These are phyloP conservation scores for Zeus faber DNA, from an alignment of 2,113 vertebrate genomes.

Conservation along the genomic window DNA sequence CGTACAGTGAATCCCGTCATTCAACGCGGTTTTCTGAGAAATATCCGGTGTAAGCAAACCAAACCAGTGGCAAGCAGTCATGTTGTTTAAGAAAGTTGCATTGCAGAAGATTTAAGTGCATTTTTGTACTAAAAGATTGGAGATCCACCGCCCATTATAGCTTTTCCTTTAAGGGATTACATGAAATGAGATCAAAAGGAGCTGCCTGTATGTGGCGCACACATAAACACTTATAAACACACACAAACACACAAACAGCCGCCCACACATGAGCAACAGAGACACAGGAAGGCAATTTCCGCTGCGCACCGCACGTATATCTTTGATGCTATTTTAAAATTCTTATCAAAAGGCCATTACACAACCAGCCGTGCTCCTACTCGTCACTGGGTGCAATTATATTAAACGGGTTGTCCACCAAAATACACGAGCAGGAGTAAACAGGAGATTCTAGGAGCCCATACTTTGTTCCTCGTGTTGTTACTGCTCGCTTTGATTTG, in stretches of 20 bases:
- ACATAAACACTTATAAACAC: background rate
- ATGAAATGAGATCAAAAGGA: slow-evolving; percentile 50
- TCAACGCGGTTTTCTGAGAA: too few relatives aligned
- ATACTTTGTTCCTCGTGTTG: too few relatives aligned
- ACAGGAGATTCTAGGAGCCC: too few relatives aligned
- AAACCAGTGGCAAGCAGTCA: background rate
- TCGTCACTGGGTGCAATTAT: too few relatives aligned
- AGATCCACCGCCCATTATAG: slow-evolving; percentile 16
- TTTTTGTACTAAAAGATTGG: slow-evolving; percentile 24
- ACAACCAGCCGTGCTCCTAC: too few relatives aligned
- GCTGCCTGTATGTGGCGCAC: slow-evolving; percentile 19
- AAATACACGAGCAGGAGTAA: too few relatives aligned
- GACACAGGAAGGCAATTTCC: slow-evolving; percentile 35
- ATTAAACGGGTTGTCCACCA: too few relatives aligned
- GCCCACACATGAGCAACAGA: slow-evolving; percentile 34
- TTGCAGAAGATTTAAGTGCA: slow-evolving; percentile 24
- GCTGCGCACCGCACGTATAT: too few relatives aligned
- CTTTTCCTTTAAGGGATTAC: slow-evolving; percentile 39
- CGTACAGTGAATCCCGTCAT: too few relatives aligned
- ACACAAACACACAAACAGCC: slow-evolving; percentile 30
- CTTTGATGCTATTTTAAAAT: slow-evolving; percentile 41
- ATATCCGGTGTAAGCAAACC: background rate
- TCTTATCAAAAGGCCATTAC: slow-evolving; percentile 24
- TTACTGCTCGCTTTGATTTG: too few relatives aligned
- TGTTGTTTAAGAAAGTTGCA: slow-evolving; percentile 11